These are phyloP conservation scores for Vombatus ursinus DNA, from an alignment of 2,113 vertebrate species.

Conservation along the genomic window DNA sequence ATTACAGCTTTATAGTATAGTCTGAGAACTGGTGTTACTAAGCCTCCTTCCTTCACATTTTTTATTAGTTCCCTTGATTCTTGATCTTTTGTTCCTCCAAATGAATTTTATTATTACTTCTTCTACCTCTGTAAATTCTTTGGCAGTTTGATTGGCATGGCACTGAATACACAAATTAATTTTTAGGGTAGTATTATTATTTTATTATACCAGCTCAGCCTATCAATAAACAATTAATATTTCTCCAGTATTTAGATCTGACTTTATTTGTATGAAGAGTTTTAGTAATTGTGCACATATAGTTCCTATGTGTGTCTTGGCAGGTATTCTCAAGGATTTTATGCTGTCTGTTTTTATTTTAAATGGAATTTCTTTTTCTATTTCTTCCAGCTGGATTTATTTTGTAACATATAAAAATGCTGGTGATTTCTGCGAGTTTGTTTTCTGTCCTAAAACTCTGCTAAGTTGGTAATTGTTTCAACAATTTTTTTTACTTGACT, in stretches of 20 bases:
- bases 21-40: background rate
- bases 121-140: background rate
- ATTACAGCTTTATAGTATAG: background rate
- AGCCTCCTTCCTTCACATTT: background rate
- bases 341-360: background rate
- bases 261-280: background rate
- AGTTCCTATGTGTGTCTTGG: background rate
- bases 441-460: background rate
- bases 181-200: background rate
- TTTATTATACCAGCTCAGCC: background rate
- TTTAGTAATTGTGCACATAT: background rate
- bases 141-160: background rate
- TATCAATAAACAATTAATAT: background rate
- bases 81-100: background rate
- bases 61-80: background rate
- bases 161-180: background rate
- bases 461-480: background rate
- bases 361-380: background rate
- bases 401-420: background rate
- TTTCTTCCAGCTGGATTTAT: background rate
- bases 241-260: background rate
- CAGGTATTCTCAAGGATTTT: background rate
- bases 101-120: background rate
- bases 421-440: background rate
- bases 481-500: background rate